A percentile compares a stretch with the other conserved stretches of the same genome.
Conservation (phyloP, 2,888 invertebrate genomes). For the Cartodere bifasciata region DNA sequence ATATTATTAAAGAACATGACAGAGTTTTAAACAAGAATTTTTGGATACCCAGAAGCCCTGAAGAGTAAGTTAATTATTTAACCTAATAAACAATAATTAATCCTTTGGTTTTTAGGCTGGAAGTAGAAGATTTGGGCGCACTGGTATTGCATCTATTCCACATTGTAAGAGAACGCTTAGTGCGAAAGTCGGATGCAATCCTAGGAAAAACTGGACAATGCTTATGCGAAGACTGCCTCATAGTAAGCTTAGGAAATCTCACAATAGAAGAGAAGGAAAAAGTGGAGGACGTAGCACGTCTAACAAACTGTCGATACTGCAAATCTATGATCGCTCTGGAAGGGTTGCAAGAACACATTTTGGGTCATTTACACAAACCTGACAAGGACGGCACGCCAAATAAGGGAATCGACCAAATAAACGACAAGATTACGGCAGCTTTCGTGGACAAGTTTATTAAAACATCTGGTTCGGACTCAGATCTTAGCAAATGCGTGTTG, state of each 20-base stretch:
- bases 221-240: slow-evolving; percentile 30
- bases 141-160: no score
- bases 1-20: slow-evolving; percentile 25
- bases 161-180: slow-evolving; percentile 9
- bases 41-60: slow-evolving; percentile 27
- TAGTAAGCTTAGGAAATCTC: slow-evolving; percentile 25
- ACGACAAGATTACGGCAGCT: background rate
- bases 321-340: slow-evolving; percentile 18
- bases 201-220: slow-evolving; percentile 28
- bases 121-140: no score
- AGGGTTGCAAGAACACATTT: slow-evolving; percentile 20
- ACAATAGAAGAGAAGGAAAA: slow-evolving; percentile 17
- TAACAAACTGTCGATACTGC: slow-evolving; percentile 12
- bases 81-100: no score
- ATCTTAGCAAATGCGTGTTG: no score
- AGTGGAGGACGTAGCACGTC: slow-evolving; percentile 13
- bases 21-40: slow-evolving; percentile 28
- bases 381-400: no score
- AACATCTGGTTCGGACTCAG: no score
- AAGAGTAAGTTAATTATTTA: slow-evolving; percentile 26
- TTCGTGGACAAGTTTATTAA: no score
- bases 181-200: slow-evolving; percentile 21
- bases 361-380: background rate
- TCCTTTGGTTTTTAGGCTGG: no score
- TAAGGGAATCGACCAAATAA: no score